Percentiles rank a stretch among this genome's conserved stretches.
Conservation (phyloP, 2,888 invertebrate genomes). For the Pristionchus entomophagus region DNA sequence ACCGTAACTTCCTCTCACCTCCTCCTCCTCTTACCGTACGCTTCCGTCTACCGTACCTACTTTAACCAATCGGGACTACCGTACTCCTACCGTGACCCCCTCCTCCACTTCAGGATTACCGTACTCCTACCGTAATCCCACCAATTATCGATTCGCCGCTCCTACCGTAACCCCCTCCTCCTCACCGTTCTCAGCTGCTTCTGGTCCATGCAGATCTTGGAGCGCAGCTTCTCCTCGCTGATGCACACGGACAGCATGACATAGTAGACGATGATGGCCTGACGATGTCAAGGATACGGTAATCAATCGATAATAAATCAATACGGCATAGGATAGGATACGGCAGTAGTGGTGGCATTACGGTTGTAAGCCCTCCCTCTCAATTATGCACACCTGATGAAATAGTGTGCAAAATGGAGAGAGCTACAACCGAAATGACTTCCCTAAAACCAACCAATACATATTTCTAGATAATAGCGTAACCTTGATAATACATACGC, state of each 20-base stretch:
- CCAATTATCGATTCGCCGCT: background rate
- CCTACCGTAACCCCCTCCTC: background rate
- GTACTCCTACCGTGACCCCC: background rate
- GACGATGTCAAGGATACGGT: conserved; percentile 58
- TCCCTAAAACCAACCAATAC: too few relatives aligned
- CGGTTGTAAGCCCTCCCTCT: too few relatives aligned
- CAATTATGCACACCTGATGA: too few relatives aligned
- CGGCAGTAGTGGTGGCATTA: too few relatives aligned
- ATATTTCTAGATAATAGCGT: too few relatives aligned
- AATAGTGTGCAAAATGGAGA: too few relatives aligned
- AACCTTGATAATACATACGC: too few relatives aligned
- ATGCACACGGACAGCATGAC: conserved; percentile 72
- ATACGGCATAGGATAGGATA: too few relatives aligned
- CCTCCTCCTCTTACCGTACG: too few relatives aligned
- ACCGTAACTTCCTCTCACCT: too few relatives aligned
- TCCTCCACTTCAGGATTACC: background rate
- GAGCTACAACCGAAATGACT: too few relatives aligned
- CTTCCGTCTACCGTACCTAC: background rate
- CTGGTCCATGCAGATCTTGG: conserved; percentile 69
- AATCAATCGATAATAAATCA: conserved; percentile 25
- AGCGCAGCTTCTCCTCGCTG: conserved; percentile 71
- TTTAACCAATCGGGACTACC: background rate
- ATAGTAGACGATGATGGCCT: conserved; percentile 69
- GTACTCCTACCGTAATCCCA: background rate
- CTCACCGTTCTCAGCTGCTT: conserved; percentile 66